Evolutionary conservation across 1,140 invertebrate genomes (phyloP).

Genomic region (Zaprionus davidi): DNA sequence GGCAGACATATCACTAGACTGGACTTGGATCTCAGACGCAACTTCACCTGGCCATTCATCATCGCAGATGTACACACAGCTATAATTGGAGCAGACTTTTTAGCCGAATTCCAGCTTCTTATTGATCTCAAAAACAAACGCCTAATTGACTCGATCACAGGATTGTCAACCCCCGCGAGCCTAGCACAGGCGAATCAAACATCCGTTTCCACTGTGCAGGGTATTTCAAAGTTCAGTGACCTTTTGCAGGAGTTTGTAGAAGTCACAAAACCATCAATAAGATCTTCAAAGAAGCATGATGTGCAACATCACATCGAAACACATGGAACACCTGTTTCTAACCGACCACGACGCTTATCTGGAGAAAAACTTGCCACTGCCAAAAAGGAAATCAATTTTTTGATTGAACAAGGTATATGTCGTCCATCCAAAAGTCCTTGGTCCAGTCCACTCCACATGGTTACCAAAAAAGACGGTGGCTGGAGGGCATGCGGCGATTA

Average conservation of each 20-base stretch:
- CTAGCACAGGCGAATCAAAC: not conserved
- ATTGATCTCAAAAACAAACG: constrained; percentile 54
- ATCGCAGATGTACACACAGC: constrained; percentile 59
- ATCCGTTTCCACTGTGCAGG: constrained; percentile 1
- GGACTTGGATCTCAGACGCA: too few species aligned
- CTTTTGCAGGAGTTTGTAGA: constrained; percentile 5
- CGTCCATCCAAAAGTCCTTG: too few species aligned
- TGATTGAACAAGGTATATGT: too few species aligned
- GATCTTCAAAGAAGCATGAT: constrained; percentile 8
- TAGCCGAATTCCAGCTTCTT: constrained; percentile 70
- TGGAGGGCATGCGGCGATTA: constrained; percentile 85
- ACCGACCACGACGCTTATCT: constrained; percentile 75
- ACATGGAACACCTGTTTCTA: constrained; percentile 49
- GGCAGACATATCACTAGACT: too few species aligned
- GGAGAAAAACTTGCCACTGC: too few species aligned
- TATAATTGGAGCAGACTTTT: constrained; percentile 67
- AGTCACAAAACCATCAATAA: not conserved
- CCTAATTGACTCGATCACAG: not conserved
- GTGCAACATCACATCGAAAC: constrained; percentile 55
- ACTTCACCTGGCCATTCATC: too few species aligned
- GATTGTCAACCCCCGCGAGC: not conserved
- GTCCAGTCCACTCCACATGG: constrained; percentile 84
- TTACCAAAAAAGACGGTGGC: constrained; percentile 77
- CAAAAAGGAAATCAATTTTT: too few species aligned
- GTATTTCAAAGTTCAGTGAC: constrained; percentile 12